phyloP scores from a whole-genome alignment of 2,113 vertebrate species.

The Enhydra lutris region DNA sequence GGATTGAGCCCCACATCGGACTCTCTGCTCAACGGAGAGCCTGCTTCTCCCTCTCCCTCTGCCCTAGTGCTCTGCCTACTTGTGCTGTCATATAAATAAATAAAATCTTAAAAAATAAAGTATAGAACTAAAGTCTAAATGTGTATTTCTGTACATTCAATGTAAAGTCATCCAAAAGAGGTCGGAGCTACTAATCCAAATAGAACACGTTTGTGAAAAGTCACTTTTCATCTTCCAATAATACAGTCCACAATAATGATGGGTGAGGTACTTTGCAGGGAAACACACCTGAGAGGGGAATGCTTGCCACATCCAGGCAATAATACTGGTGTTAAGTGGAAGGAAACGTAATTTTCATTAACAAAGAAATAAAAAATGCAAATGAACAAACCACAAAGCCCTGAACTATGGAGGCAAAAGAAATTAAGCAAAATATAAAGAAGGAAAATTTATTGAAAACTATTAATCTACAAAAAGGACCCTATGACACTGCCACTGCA shows the following conservation, averaged over 20 bases:
- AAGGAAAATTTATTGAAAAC: neutral
- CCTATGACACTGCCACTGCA: neutral
- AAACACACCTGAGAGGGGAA: neutral
- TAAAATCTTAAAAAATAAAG: too few relatives aligned
- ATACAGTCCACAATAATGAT: neutral
- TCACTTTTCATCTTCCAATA: neutral
- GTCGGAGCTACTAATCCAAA: neutral
- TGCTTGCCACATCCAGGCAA: neutral
- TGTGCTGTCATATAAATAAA: too few relatives aligned
- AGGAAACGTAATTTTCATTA: neutral
- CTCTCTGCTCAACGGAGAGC: too few relatives aligned
- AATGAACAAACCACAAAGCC: neutral
- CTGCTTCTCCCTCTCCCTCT: too few relatives aligned
- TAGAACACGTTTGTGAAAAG: neutral
- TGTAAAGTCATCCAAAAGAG: neutral
- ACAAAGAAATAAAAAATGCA: neutral
- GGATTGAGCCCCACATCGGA: too few relatives aligned
- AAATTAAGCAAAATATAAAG: neutral
- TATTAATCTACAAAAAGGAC: neutral
- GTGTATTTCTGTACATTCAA: neutral
- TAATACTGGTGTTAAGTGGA: neutral
- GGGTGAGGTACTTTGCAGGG: accelerated
- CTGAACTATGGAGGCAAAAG: neutral
- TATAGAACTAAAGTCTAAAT: neutral
- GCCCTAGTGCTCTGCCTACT: too few relatives aligned